Conservation (phyloP, 2,888 invertebrate genomes). For the Tiliacea citrago region DNA sequence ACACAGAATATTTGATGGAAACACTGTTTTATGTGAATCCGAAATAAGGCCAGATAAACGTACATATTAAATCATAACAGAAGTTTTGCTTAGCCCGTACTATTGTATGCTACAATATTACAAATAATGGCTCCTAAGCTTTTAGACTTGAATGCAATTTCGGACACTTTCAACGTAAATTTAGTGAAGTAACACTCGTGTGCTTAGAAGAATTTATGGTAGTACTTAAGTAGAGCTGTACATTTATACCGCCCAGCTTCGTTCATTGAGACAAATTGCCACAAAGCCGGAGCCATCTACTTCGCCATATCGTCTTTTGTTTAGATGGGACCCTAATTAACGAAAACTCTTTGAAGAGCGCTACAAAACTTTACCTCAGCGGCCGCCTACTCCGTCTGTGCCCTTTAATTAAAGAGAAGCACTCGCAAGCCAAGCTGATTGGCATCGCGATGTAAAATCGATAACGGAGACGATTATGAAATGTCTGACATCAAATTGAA, state of each 20-base stretch:
- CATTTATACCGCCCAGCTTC: conserved; percentile 65
- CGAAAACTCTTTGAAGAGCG: conserved; percentile 73
- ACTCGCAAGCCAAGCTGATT: conserved; percentile 62
- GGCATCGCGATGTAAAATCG: conserved; percentile 63
- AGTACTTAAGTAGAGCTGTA: conserved; percentile 57
- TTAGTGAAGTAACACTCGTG: conserved; percentile 50
- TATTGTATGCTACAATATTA: conserved; percentile 20
- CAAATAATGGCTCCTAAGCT: conserved; percentile 21
- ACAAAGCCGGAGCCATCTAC: conserved; percentile 55
- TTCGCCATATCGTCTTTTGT: conserved; percentile 70
- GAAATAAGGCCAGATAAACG: conserved; percentile 61
- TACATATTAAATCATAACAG: conserved; percentile 50
- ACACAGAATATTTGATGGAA: conserved; percentile 81
- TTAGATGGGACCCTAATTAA: conserved; percentile 78
- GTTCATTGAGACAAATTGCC: conserved; percentile 69
- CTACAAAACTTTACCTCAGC: conserved; percentile 70
- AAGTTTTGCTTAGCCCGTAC: conserved; percentile 22
- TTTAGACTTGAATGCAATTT: conserved; percentile 36
- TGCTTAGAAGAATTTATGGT: conserved; percentile 63
- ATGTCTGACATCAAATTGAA: conserved; percentile 51
- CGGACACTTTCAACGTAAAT: conserved; percentile 44
- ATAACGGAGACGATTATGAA: conserved; percentile 58
- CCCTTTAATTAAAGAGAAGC: conserved; percentile 75
- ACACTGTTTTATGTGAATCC: conserved; percentile 72
- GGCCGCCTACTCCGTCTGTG: conserved; percentile 58